Conservation (phyloP, 2,888 invertebrate genomes). For the Acanthosoma haemorrhoidale region DNA sequence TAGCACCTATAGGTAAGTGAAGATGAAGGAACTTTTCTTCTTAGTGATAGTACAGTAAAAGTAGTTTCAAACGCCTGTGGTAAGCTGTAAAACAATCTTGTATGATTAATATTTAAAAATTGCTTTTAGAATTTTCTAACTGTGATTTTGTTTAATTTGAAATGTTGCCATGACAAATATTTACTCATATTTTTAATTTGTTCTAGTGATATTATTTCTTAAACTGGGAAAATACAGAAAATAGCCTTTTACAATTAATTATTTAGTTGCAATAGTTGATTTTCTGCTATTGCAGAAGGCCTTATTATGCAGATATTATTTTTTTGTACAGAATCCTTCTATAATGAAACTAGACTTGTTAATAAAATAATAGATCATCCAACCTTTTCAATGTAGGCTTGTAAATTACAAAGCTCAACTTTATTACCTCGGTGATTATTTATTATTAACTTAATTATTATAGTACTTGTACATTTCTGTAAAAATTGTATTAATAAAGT, state of each 20-base stretch:
- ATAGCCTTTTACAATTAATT: neutral
- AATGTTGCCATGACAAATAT: neutral
- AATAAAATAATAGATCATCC: too few relatives aligned
- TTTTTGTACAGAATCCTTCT: too few relatives aligned
- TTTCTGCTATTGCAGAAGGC: too few relatives aligned
- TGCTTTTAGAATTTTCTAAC: neutral
- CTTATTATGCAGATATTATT: too few relatives aligned
- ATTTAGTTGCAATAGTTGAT: too few relatives aligned
- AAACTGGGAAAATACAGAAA: neutral
- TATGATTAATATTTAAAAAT: neutral
- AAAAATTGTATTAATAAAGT: conserved; percentile 38
- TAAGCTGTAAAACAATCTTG: too few relatives aligned
- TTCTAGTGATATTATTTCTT: neutral
- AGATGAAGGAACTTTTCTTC: neutral
- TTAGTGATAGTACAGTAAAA: neutral
- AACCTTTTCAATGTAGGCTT: too few relatives aligned
- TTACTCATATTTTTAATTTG: too few relatives aligned
- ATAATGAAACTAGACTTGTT: too few relatives aligned
- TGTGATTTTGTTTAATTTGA: neutral
- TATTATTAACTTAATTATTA: conserved; percentile 11
- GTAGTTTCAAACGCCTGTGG: neutral
- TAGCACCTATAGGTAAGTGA: neutral
- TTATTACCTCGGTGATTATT: conserved; percentile 26
- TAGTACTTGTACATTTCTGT: conserved; percentile 38
- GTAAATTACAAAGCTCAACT: conserved; percentile 30